Percentiles rank a stretch among this genome's conserved stretches.
phyloP scores from a whole-genome alignment of 2,113 vertebrate species.

The Callipepla californica region DNA sequence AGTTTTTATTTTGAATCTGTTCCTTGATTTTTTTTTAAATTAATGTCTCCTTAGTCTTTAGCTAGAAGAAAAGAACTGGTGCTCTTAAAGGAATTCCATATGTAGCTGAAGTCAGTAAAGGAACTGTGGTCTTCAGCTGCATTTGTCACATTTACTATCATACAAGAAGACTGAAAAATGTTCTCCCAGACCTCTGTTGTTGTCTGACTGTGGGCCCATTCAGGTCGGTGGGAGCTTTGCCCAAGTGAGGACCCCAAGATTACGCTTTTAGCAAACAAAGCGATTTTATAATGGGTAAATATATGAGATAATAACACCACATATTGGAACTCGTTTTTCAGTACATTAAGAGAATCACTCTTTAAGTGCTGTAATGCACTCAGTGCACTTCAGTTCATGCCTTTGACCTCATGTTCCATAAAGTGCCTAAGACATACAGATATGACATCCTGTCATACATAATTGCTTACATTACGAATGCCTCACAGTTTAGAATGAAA shows the following conservation, averaged over 20 bases:
- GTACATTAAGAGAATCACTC: slow-evolving; percentile 2
- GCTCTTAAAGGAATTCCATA: background rate
- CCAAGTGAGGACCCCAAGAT: background rate
- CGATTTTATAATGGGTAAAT: slow-evolving; percentile 15
- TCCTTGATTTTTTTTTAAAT: background rate
- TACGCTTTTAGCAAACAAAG: background rate
- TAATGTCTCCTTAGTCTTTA: background rate
- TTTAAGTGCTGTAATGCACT: background rate
- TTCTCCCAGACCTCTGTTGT: background rate
- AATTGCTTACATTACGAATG: slow-evolving; percentile 48
- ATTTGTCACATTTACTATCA: background rate
- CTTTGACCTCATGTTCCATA: slow-evolving; percentile 48
- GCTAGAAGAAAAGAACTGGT: background rate
- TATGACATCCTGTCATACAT: slow-evolving; percentile 45
- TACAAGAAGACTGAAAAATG: background rate
- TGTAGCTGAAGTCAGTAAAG: background rate
- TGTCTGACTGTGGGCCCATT: background rate
- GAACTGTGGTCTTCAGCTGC: background rate
- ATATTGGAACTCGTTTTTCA: background rate
- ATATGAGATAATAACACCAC: background rate
- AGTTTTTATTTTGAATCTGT: background rate
- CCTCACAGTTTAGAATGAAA: slow-evolving; percentile 35
- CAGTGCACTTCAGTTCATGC: background rate
- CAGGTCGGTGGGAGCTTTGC: background rate
- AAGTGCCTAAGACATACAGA: slow-evolving; percentile 25